Conservation (phyloP, 1,140 invertebrate species). For the Dendrolimus punctatus region DNA sequence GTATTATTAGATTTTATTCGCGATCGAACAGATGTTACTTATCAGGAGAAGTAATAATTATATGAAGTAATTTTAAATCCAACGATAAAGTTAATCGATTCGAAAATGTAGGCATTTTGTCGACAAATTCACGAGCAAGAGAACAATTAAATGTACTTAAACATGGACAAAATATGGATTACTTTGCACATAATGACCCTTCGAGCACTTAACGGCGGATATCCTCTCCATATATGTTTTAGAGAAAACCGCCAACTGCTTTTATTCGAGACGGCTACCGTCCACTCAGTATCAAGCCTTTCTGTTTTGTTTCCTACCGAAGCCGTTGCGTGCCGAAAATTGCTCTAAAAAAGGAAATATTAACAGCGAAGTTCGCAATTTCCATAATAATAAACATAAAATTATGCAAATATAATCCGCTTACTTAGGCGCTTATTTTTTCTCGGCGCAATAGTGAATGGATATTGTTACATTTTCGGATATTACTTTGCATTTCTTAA, state of each 20-base stretch:
- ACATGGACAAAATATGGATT: conserved; percentile 32
- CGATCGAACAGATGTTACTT: no score
- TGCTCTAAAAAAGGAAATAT: conserved; percentile 17
- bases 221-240: conserved; percentile 54
- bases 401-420: conserved; percentile 15
- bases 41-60: no score
- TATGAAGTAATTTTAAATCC: no score
- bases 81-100: no score
- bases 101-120: no score
- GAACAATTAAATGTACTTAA: conserved; percentile 9
- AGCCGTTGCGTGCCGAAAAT: conserved; percentile 58
- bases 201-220: conserved; percentile 41
- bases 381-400: conserved; percentile 12
- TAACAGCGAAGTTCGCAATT: conserved; percentile 8
- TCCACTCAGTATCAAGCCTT: conserved; percentile 14
- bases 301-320: conserved; percentile 25
- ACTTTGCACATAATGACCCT: conserved; percentile 45
- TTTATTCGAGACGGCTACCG: conserved; percentile 37
- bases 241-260: conserved; percentile 40
- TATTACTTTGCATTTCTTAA: no score
- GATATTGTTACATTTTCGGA: no score
- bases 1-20: no score
- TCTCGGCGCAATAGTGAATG: no score
- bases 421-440: conserved; percentile 2
- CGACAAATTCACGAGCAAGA: conserved; percentile 8